These are phyloP conservation scores for Loripinus fragilis DNA, from an alignment of 2,888 invertebrate genomes.

Conservation along the genomic window DNA sequence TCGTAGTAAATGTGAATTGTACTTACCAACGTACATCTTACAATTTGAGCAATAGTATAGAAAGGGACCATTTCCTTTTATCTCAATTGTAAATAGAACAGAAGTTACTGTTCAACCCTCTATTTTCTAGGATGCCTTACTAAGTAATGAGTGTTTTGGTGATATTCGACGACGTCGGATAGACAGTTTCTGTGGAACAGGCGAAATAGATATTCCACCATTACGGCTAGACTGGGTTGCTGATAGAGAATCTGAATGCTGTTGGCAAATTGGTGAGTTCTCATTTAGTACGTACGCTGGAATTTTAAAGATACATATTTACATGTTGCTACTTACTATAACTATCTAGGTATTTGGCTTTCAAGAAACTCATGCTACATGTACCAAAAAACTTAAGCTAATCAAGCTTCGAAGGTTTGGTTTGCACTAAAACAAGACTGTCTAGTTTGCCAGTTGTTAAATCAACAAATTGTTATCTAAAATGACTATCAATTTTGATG, in stretches of 20 bases:
- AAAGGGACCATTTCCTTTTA: too few species aligned
- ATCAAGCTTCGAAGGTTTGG: constrained; percentile 5
- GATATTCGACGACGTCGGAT: constrained; percentile 70
- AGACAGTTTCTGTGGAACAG: constrained; percentile 71
- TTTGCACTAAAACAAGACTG: constrained; percentile 1
- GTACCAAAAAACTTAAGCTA: neutral
- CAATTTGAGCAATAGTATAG: too few species aligned
- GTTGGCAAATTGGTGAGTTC: constrained; percentile 70
- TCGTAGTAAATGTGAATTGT: too few species aligned
- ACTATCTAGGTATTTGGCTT: constrained; percentile 12
- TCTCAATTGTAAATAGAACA: too few species aligned
- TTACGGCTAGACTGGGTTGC: constrained; percentile 63
- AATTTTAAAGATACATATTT: neutral
- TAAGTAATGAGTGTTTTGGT: constrained; percentile 60
- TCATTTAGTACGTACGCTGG: constrained; percentile 10
- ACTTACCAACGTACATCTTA: too few species aligned
- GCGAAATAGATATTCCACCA: constrained; percentile 68
- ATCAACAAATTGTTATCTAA: neutral
- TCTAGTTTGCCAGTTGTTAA: neutral
- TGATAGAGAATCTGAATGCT: constrained; percentile 64
- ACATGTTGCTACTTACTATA: constrained; percentile 19
- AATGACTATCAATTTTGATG: neutral
- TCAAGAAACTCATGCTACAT: constrained; percentile 3
- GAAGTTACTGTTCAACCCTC: too few species aligned
- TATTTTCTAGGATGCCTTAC: neutral